Evolutionary conservation across 2,113 vertebrate genomes (phyloP), one percentile per base, ranked within the genome.

Genomic region (Ursus arctos): DNA sequence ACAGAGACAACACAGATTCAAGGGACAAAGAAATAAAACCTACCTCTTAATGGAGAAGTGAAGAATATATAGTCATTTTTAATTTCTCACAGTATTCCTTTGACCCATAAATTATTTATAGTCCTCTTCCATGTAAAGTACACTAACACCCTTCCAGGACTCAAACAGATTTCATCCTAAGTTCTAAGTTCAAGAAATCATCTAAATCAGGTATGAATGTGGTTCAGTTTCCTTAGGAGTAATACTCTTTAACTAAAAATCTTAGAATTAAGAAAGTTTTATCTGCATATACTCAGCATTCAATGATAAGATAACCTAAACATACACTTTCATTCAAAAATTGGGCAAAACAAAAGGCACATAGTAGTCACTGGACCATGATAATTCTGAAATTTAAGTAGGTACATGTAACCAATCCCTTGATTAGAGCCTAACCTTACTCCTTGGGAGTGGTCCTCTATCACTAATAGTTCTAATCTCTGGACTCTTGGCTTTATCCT

Each of bases 231-330:
- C 26, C 55, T 65, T 63, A 40, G 18, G 1, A 65, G 16, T 57
- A 69, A 2, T 49, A 49, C 21, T 47, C 14, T 85, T 63, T 4
- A 51, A 72, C 19, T 74, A 85, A 65, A 57, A 65, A 72, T 22
- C 7, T 85, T 72, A 90, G 36, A 93, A 90, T 72, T 92, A 86
- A 80, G 33, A 36, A 59, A 86, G 22, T n/a, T 89, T 74, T 57
- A 57, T 26, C 10, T 9, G 4, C 49, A 57, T 1, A 49, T n/a
- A 61, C 19, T 8, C n/a, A 90, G 31, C 15, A 81, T 74, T 24
- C 3, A n/a, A 28, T 59, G 49, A 33, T 59, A 53, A 61, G 24
- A 51, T 13, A 94, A 65, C 51, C 26, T 84, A 83, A 84, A 86
- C 16, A 19, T 53, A 80, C 0, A 47, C 11, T 59, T 88, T 28